phyloP scores from a whole-genome alignment of 2,113 vertebrate genomes.

The Balaenoptera acutorostrata region DNA sequence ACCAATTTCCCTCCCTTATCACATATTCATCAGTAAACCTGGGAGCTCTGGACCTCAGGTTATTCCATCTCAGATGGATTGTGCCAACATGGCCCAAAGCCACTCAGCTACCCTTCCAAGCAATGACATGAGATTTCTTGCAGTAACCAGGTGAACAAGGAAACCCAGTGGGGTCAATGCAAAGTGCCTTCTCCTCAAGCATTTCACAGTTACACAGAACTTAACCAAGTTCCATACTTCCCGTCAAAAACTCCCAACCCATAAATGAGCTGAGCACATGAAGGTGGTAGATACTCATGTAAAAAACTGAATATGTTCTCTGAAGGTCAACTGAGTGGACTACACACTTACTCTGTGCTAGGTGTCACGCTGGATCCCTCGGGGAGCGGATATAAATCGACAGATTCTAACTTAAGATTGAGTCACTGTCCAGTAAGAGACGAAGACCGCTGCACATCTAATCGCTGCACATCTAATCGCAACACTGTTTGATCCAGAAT shows the following conservation, averaged over 20 bases:
- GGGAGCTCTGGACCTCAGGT: neutral
- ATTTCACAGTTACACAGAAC: neutral
- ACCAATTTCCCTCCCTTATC: neutral
- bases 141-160: neutral
- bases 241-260: neutral
- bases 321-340: neutral
- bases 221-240: neutral
- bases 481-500: neutral
- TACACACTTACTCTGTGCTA: fast-evolving
- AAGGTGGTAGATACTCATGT: neutral
- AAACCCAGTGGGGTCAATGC: neutral
- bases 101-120: neutral
- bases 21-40: neutral
- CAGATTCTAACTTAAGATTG: neutral
- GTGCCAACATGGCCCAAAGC: fast-evolving
- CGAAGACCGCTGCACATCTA: neutral
- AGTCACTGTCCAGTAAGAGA: neutral
- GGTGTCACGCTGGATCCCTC: fast-evolving
- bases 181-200: neutral
- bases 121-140: neutral
- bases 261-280: neutral
- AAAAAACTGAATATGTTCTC: neutral
- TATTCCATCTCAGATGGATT: neutral
- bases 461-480: no score
- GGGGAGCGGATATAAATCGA: neutral